Conservation (phyloP, 2,888 invertebrate species). For the Listrodromus nycthemerus region DNA sequence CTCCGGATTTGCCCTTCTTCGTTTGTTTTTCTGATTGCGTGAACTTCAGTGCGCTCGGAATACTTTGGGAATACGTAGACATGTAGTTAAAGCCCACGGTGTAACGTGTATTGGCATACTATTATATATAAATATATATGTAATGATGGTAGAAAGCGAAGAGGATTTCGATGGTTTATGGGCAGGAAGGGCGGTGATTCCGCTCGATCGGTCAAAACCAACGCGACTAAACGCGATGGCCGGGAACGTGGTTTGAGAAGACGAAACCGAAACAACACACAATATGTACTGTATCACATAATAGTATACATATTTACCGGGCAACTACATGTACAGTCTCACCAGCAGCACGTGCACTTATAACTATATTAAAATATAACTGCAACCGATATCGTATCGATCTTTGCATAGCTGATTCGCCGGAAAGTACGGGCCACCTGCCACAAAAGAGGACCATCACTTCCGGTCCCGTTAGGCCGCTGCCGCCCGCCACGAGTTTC, state of each 20-base stretch:
- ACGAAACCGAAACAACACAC: conserved; percentile 16
- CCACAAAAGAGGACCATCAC: conserved; percentile 72
- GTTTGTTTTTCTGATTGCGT: conserved; percentile 60
- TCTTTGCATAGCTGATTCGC: conserved; percentile 20
- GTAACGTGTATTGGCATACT: background rate
- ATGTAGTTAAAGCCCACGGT: background rate
- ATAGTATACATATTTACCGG: conserved; percentile 7
- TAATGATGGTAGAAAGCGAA: conserved; percentile 26
- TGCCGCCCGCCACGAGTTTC: conserved; percentile 38
- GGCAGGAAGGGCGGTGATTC: conserved; percentile 68
- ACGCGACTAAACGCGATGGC: background rate
- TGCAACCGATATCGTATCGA: conserved; percentile 19
- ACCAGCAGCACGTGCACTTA: background rate
- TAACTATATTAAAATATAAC: conserved; percentile 3
- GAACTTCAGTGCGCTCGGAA: conserved; percentile 60
- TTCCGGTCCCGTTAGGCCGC: conserved; percentile 71
- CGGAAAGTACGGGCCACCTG: conserved; percentile 70
- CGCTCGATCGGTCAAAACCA: conserved; percentile 75
- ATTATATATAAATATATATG: background rate
- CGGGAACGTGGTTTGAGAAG: background rate
- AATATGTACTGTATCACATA: conserved; percentile 9
- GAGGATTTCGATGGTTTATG: conserved; percentile 44
- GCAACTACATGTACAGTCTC: no score
- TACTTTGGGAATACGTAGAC: background rate
- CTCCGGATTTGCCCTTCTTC: conserved; percentile 34